Evolutionary conservation across 2,888 invertebrate species (phyloP), one percentile per base, ranked within the genome.

Genomic region (Boloria selene): DNA sequence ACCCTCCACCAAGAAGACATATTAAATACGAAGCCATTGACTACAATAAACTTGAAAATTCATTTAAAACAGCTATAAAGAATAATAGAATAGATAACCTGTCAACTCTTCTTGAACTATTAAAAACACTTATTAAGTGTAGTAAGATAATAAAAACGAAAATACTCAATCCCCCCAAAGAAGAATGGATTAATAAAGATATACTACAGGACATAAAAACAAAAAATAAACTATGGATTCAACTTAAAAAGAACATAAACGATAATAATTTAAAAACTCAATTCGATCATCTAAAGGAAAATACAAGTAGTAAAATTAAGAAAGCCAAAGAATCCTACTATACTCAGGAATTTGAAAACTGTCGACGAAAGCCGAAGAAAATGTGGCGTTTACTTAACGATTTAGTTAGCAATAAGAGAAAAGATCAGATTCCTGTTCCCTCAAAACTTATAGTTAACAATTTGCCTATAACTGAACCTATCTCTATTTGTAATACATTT

Each of bases 371-470:
- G 7, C 54, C 54, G 7, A 54, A 42, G 47, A 58, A 47, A 58
- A 58, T 58, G 47, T 58, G 49, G 31, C 26, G 13, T 13, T 47
- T 58, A n/a, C 47, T 58, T 22, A 49, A 58, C 22, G 47, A 58
- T 14, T 47, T 58, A 47, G 58, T 47, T 22, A 58, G 26, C 22
- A 58, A 58, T 22, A 58, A 58, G 47, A 58, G 13, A 58, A 58
- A 58, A 58, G 55, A 55, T 31, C 55, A 55, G 38, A 38, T n/a
- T 44, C 44, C 55, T 55, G 55, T 42, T 55, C 55, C 55, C 55
- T 42, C 38, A 44, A 55, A 55, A 55, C 55, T 55, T 55, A 55
- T 55, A 55, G 55, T 55, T 14, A 44, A 55, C 22, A 58, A 18
- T 45, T 47, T 47, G n/a, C 44, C 14, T 47, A 58, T 58, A 58